These are phyloP conservation scores for Pollenia labialis DNA, from an alignment of 2,888 invertebrate species.

Conservation along the genomic window DNA sequence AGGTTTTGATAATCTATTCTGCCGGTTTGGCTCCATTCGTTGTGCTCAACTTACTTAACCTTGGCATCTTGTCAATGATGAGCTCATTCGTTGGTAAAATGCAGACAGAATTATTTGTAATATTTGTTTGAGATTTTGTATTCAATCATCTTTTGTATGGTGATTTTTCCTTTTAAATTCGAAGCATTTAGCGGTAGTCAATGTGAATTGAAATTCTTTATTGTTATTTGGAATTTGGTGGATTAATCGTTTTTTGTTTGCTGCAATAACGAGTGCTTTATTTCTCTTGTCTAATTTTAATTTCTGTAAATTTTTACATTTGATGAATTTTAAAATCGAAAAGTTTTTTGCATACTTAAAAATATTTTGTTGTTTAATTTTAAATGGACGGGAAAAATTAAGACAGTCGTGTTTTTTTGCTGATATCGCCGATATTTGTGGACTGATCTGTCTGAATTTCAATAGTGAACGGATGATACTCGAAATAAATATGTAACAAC, in stretches of 20 bases:
- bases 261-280: neutral
- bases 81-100: constrained; percentile 10
- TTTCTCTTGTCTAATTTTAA: neutral
- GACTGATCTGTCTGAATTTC: too few relatives aligned
- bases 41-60: constrained; percentile 51
- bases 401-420: too few relatives aligned
- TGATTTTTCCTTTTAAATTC: neutral
- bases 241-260: neutral
- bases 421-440: too few relatives aligned
- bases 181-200: neutral
- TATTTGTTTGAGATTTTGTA: constrained; percentile 2
- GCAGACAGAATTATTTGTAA: neutral
- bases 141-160: neutral
- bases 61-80: constrained; percentile 54
- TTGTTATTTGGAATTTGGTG: neutral
- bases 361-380: constrained; percentile 2
- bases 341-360: constrained; percentile 5
- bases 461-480: too few relatives aligned
- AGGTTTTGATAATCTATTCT: constrained; percentile 13
- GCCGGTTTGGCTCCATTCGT: constrained; percentile 34
- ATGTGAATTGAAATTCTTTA: neutral
- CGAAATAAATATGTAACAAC: too few relatives aligned
- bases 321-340: neutral
- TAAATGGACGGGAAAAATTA: neutral
- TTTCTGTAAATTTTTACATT: neutral